Base-by-base conservation (phyloP, 2,888 invertebrate species). In the Trissolcus brochymenae region DNA sequence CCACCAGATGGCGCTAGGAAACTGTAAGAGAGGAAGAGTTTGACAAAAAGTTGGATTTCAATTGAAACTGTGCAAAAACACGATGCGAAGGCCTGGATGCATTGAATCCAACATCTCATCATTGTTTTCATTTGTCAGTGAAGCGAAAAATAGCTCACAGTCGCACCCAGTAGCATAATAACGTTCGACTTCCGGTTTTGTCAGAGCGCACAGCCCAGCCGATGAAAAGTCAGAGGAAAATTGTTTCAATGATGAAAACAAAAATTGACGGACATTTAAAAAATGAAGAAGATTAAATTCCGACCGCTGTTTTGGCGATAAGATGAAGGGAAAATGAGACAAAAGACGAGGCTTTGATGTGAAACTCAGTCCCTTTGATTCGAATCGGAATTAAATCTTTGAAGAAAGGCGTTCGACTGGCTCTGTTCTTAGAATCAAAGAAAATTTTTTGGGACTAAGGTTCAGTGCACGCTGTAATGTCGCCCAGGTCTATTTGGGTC, bases 51-150 rank as follows among this genome's bases (percentile, higher is more conserved):
- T 49, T 49, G 49, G 16, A 49, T 16, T 17, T 49, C 16, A 13
- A n/a, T 19, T 46, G 25, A 19, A 19, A 29, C 16, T 35, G 51
- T 4, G 14, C 17, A n/a, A 19, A 61, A 61, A 61, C 35, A 49
- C 19, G 19, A 62, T 21, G 19, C 11, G 61, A 19, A 61, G 61
- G 19, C 51, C 14, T 19, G 13, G 21, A 40, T 65, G 29, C 54
- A 57, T 43, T 78, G 61, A 70, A 66, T 70, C 70, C 65, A 53
- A 51, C 4, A 41, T 66, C 73, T 79, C 67, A 83, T 83, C 79
- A 83, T 85, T 85, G 84, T 87, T 87, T 87, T 84, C 83, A 87
- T 88, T 86, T 87, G 85, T 76, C 88, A 87, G 85, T 87, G 87
- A 87, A 87, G 87, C 87, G 88, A 87, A 84, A 88, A 88, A 87